A percentile compares a stretch with the other conserved stretches of the same genome.
Evolutionary conservation across 2,888 invertebrate species (phyloP).

Genomic region (Phymatocera aterrima): DNA sequence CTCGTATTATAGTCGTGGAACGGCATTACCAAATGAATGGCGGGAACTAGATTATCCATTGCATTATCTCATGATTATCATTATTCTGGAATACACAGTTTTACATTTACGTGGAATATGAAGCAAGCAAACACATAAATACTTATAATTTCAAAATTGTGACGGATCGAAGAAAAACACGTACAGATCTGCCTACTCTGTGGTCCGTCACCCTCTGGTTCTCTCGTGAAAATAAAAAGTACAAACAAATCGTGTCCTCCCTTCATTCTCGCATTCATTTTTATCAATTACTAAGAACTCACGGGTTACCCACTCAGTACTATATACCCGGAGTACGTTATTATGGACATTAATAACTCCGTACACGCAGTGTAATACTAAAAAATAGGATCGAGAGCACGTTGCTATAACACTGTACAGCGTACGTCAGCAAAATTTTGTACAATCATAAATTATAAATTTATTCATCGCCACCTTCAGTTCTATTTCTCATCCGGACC

Average conservation of each 20-base stretch:
- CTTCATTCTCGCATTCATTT: slow-evolving; percentile 71
- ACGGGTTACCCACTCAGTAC: slow-evolving; percentile 53
- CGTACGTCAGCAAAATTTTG: not conserved
- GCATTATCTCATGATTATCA: not conserved
- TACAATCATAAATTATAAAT: not conserved
- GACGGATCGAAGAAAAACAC: slow-evolving; percentile 73
- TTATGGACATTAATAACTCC: slow-evolving; percentile 42
- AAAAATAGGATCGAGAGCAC: slow-evolving; percentile 33
- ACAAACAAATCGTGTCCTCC: slow-evolving; percentile 72
- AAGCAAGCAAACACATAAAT: slow-evolving; percentile 64
- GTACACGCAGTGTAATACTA: slow-evolving; percentile 32
- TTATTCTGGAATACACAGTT: not conserved
- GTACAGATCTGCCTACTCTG: too few species aligned
- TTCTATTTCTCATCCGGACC: not conserved
- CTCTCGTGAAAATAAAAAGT: slow-evolving; percentile 65
- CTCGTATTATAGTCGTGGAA: not conserved
- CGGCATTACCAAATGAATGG: not conserved
- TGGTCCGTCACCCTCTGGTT: slow-evolving; percentile 36
- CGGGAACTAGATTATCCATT: not conserved
- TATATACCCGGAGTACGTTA: slow-evolving; percentile 33
- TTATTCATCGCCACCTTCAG: not conserved
- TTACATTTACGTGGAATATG: not conserved
- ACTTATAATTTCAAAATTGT: slow-evolving; percentile 72
- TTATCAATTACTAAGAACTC: slow-evolving; percentile 74
- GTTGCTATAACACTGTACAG: not conserved